Percentiles rank a stretch among this genome's conserved stretches.
These are phyloP conservation scores for Triplophysa dalaica DNA, from an alignment of 2,113 vertebrate species.

Conservation along the genomic window DNA sequence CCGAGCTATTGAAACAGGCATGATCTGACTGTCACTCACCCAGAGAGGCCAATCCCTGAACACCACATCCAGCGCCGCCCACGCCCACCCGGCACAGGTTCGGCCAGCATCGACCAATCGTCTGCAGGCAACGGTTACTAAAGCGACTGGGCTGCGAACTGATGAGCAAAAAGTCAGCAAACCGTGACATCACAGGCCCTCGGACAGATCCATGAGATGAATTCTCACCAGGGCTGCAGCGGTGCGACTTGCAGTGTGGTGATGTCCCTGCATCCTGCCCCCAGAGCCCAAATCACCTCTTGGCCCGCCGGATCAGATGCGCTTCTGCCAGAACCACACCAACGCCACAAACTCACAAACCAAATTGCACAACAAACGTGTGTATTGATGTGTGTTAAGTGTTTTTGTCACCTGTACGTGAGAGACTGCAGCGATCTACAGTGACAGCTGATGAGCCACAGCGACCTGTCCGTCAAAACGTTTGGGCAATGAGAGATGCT, in stretches of 20 bases:
- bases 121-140: constrained; percentile 93
- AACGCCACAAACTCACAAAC: not conserved
- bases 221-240: constrained; percentile 85
- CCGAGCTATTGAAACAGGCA: too few species aligned
- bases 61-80: constrained; percentile 85
- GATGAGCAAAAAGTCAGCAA: constrained; percentile 3
- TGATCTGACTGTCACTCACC: constrained; percentile 70
- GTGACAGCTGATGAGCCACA: constrained; percentile 96
- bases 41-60: constrained; percentile 86
- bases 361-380: not conserved
- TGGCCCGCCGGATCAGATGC: constrained; percentile 85
- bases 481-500: constrained; percentile 88
- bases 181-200: not conserved
- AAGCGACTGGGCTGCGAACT: constrained; percentile 90
- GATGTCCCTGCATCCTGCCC: constrained; percentile 91
- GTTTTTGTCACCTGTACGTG: constrained; percentile 81
- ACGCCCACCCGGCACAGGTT: constrained; percentile 83
- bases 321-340: constrained; percentile 73
- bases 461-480: constrained; percentile 87
- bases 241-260: constrained; percentile 89
- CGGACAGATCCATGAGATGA: not conserved
- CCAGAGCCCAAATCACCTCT: constrained; percentile 93
- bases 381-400: not conserved
- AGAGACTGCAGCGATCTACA: constrained; percentile 84
- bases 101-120: constrained; percentile 94